Conservation (phyloP, 2,797 vertebrate genomes). For the Threskiornis aethiopicus region DNA sequence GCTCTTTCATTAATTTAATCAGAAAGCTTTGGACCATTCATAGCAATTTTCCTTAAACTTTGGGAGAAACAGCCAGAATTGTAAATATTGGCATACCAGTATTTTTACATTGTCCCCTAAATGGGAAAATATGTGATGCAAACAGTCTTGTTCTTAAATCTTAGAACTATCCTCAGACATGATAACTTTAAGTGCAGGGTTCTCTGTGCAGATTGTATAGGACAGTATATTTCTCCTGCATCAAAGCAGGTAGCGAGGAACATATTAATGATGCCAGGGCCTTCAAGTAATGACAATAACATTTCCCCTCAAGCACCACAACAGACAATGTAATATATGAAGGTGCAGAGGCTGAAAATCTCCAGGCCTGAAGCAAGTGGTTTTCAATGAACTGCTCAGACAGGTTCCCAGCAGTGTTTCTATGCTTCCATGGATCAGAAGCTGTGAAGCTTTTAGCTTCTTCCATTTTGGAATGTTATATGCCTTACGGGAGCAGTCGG, state of each 20-base stretch:
- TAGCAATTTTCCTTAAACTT: not conserved
- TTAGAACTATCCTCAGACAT: not conserved
- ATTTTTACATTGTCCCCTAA: not conserved
- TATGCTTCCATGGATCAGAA: not conserved
- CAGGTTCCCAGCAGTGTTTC: not conserved
- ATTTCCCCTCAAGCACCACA: not conserved
- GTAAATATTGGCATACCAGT: not conserved
- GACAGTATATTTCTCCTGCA: not conserved
- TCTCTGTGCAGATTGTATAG: not conserved
- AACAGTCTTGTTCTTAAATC: not conserved
- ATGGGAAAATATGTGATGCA: not conserved
- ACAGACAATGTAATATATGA: rapidly evolving
- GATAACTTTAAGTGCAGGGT: not conserved
- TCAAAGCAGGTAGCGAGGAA: not conserved
- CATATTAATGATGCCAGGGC: not conserved
- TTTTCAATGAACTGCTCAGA: not conserved
- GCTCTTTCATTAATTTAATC: not conserved
- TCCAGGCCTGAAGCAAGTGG: not conserved
- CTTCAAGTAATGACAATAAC: not conserved
- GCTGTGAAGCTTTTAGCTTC: not conserved
- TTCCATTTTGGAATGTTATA: not conserved
- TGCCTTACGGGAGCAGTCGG: not conserved
- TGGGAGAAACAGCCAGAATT: not conserved
- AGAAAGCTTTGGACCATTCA: not conserved
- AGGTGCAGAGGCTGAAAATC: not conserved